These are phyloP conservation scores for Thyatira batis DNA, from an alignment of 2,888 invertebrate species.

Conservation along the genomic window DNA sequence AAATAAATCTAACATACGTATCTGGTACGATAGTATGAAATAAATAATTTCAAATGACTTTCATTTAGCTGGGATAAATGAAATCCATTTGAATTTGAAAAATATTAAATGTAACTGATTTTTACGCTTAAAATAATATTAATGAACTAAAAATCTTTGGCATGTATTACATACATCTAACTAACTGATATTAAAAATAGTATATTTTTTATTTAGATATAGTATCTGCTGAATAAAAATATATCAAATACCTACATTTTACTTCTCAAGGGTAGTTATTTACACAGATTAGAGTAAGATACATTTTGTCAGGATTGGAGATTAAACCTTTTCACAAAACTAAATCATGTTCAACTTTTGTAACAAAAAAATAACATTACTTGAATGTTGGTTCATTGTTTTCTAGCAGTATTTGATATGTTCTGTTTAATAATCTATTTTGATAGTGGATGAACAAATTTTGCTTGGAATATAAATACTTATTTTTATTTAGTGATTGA, in stretches of 20 bases:
- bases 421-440: slow-evolving; percentile 26
- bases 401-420: slow-evolving; percentile 55
- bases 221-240: not conserved
- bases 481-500: not conserved
- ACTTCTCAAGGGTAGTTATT: not conserved
- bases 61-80: slow-evolving; percentile 74
- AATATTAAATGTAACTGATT: slow-evolving; percentile 6
- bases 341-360: slow-evolving; percentile 54
- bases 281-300: not conserved
- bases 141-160: slow-evolving; percentile 13
- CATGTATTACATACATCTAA: slow-evolving; percentile 1
- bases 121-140: slow-evolving; percentile 10
- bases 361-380: slow-evolving; percentile 34
- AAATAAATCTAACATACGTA: slow-evolving; percentile 48
- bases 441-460: slow-evolving; percentile 50
- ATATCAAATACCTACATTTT: not conserved
- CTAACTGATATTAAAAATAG: not conserved
- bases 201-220: no score
- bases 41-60: slow-evolving; percentile 56
- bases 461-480: slow-evolving; percentile 11
- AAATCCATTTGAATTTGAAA: slow-evolving; percentile 58
- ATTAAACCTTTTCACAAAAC: slow-evolving; percentile 6
- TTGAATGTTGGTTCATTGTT: slow-evolving; percentile 28
- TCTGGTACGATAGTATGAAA: slow-evolving; percentile 29
- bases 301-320: slow-evolving; percentile 4